Evolutionary conservation across 2,113 vertebrate genomes (phyloP), one percentile per base, ranked within the genome.

Genomic region (Trogon melanurus): DNA sequence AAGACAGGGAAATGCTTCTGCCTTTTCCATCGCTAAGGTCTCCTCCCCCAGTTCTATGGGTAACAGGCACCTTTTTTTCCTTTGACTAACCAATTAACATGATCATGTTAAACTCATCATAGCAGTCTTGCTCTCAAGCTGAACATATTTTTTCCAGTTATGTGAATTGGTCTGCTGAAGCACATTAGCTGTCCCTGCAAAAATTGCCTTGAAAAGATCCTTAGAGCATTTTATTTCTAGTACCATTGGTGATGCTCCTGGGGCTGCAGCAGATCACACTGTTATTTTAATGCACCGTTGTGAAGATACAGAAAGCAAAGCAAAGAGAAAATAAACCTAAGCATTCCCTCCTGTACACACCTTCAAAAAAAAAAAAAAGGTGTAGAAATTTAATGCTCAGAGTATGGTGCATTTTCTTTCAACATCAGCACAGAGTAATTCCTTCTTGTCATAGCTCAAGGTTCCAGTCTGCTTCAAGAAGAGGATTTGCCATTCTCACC

Each of bases 21-120:
- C 57, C 53, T 83, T 83, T 88, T 65, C 38, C 30, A 38, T 50
- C 23, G 47, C n/a, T 32, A 21, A 88, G 47, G 27, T 81, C n/a
- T 51, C 54, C 45, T 73, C 56, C 56, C 34, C 36, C 16, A 44
- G 36, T 2, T 1, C 71, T 67, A 26, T 10, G 44, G 57, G 2
- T 23, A 69, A 19, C 11, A 29, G 34, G 15, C 50, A 60, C 54
- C 38, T 38, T 56, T 82, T 41, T 53, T 47, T 13, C 50, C 20
- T 70, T 47, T 85, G 32, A 47, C 19, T 61, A 17, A 60, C 4
- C 38, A 51, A 5, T 76, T 72, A 73, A 73, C 11, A 18, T 0
- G 0, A 41, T 41, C 1, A 1, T 5, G 10, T 69, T 50, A 54
- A 88, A 60, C 50, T 56, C 1, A 0, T 41, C 0, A 1, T 16